Evolutionary conservation across 1,140 invertebrate genomes (phyloP).

Genomic region (Pseudomyrmex gracilis): DNA sequence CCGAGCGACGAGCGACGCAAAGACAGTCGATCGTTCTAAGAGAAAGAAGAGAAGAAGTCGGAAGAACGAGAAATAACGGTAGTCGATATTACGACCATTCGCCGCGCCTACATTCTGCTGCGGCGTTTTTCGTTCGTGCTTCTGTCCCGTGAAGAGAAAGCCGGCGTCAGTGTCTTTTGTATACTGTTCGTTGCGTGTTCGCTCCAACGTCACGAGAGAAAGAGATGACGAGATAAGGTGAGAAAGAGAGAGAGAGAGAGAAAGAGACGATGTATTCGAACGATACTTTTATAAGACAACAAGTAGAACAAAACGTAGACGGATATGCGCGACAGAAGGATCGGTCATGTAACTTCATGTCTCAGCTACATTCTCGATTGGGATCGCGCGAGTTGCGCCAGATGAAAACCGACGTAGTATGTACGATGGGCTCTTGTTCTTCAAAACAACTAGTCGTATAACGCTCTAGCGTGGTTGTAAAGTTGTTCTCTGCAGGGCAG

Average conservation of each 20-base stretch:
- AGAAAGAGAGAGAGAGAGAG: not conserved
- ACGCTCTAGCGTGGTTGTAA: conserved; percentile 35
- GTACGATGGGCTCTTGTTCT: conserved; percentile 11
- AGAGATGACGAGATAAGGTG: conserved; percentile 9
- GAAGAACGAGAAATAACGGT: conserved; percentile 71
- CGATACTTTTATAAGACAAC: not conserved
- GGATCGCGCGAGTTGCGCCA: not conserved
- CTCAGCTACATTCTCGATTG: not conserved
- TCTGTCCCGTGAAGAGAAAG: conserved; percentile 58
- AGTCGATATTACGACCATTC: conserved; percentile 68
- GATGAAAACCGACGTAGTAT: conserved; percentile 3
- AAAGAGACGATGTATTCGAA: not conserved
- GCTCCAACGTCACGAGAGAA: conserved; percentile 16
- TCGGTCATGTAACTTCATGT: not conserved
- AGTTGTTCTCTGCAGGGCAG: conserved; percentile 11
- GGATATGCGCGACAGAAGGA: not conserved
- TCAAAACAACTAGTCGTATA: conserved; percentile 34
- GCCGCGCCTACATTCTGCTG: conserved; percentile 68
- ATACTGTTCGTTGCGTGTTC: conserved; percentile 34
- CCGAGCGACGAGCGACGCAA: conserved; percentile 56
- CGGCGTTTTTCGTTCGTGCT: conserved; percentile 54
- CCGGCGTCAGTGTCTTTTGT: conserved; percentile 38
- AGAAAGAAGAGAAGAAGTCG: conserved; percentile 33
- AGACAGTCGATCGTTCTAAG: conserved; percentile 49
- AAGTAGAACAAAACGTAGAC: too few species aligned